phyloP scores from a whole-genome alignment of 1,140 invertebrate species.

The Zophobas atratus region DNA sequence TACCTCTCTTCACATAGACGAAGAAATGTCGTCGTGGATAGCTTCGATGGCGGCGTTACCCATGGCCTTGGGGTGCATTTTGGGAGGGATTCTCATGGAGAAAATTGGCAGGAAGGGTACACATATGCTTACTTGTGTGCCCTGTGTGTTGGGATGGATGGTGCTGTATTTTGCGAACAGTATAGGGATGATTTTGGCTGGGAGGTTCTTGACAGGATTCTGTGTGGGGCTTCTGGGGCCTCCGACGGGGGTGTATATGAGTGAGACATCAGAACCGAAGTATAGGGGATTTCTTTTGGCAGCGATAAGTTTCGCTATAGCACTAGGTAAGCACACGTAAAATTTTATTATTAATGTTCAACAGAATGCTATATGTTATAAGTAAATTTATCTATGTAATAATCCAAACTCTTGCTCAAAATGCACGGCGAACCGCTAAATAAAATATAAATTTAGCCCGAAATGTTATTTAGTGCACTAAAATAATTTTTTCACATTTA shows the following conservation, averaged over 20 bases:
- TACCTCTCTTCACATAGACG: conserved; percentile 68
- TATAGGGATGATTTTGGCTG: conserved; percentile 72
- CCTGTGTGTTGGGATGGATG: conserved; percentile 79
- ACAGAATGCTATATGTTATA: no score
- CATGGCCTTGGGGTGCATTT: conserved; percentile 74
- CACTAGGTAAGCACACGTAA: conserved; percentile 65
- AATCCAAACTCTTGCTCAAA: no score
- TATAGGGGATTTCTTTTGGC: conserved; percentile 74
- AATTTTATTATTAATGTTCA: no score
- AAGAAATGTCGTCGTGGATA: conserved; percentile 75
- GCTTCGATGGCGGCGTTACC: conserved; percentile 74
- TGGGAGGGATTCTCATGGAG: conserved; percentile 76
- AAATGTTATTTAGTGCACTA: no score
- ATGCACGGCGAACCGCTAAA: no score
- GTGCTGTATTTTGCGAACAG: conserved; percentile 72
- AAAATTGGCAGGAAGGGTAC: conserved; percentile 77
- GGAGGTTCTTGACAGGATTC: conserved; percentile 79
- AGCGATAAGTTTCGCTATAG: conserved; percentile 71
- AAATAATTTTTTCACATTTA: no score
- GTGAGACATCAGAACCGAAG: conserved; percentile 73
- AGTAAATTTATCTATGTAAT: no score
- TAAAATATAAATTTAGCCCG: no score
- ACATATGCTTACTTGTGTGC: conserved; percentile 73
- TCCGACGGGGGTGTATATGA: conserved; percentile 63
- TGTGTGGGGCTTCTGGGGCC: conserved; percentile 64